Base-by-base conservation (phyloP, 53 echinoderm and acorn worm species). In the Stichopus horrens region DNA sequence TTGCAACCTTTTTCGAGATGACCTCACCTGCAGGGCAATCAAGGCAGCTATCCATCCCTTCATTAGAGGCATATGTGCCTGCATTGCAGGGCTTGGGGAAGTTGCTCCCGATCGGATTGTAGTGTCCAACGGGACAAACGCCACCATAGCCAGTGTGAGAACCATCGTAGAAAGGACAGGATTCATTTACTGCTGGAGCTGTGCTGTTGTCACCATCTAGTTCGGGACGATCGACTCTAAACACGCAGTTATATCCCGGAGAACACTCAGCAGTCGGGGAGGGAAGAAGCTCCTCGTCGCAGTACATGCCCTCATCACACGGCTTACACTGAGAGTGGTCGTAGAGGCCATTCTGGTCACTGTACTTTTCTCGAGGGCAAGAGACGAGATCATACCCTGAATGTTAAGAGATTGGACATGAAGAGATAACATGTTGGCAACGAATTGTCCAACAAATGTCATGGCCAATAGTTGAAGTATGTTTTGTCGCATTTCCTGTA, bases 291-390 rank as follows among this genome's bases (percentile, higher is more conserved):
- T 97, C 98, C 53, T 93, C 58, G 71, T 93, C 98, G 73, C 98
- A 97, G 92, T 94, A 97, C 74, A 85, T 78, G 10, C 98, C 98
- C 5, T 92, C 94, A 9, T 88, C 89, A 77, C 98, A 97, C 4
- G 97, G 98, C 54, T 93, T 92, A 68, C 98, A 97, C 83, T 97
- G 98, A 58, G 79, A 57, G 18, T 94, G 82, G 57, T 93, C 88
- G 60, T 91, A 95, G 56, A 94, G 83, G 54, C 98, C 95, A 54
- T 86, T 88, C 91, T 94, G 94, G 65, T 94, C 91, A 73, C 98
- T 97, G 92, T 97, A 97, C 7, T 95, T 97, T 18, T 94, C 98
- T n/a, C 95, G 88, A 11, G 98, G 97, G 57, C 98, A 97, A 5
- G 98, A 88, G 85, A 91, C 75, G 78, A 95, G 79, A 86, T 95